Evolutionary conservation across 2,113 vertebrate species (phyloP).

Genomic region (Ptyas mucosa): DNA sequence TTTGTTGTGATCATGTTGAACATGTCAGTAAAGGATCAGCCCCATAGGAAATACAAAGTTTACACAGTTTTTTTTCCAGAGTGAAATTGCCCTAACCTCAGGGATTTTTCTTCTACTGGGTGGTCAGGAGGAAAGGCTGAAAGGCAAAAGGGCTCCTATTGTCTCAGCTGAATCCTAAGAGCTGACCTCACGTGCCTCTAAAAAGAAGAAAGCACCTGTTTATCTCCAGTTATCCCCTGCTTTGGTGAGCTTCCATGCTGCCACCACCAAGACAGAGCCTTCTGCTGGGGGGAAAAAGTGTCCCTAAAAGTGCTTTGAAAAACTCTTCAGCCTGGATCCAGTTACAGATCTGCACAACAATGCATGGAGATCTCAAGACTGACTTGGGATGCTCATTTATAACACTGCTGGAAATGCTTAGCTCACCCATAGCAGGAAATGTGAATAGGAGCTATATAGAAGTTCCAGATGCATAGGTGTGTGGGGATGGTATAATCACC

Average conservation of each 20-base stretch:
- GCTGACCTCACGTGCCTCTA: slow-evolving; percentile 65
- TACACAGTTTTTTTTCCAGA: slow-evolving; percentile 19
- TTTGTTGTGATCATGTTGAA: slow-evolving; percentile 18
- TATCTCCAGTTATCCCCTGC: slow-evolving; percentile 29
- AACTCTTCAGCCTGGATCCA: neutral
- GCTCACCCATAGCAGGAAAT: neutral
- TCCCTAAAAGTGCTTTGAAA: neutral
- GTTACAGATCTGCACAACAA: neutral
- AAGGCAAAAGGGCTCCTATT: slow-evolving; percentile 70
- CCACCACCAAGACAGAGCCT: neutral
- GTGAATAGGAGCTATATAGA: neutral
- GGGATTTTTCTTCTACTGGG: slow-evolving; percentile 73
- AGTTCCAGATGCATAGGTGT: neutral
- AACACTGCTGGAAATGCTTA: neutral
- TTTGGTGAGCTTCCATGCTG: neutral
- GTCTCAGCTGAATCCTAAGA: slow-evolving; percentile 56
- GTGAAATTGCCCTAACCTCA: slow-evolving; percentile 29
- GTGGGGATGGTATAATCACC: neutral
- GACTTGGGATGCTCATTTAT: neutral
- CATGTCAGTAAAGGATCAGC: slow-evolving; percentile 5
- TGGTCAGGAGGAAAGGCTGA: slow-evolving; percentile 75
- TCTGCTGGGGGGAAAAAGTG: neutral
- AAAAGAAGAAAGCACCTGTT: slow-evolving; percentile 69
- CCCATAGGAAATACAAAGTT: slow-evolving; percentile 33
- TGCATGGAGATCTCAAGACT: neutral